phyloP scores from a whole-genome alignment of 2,113 vertebrate species.

The Podarcis raffonei region DNA sequence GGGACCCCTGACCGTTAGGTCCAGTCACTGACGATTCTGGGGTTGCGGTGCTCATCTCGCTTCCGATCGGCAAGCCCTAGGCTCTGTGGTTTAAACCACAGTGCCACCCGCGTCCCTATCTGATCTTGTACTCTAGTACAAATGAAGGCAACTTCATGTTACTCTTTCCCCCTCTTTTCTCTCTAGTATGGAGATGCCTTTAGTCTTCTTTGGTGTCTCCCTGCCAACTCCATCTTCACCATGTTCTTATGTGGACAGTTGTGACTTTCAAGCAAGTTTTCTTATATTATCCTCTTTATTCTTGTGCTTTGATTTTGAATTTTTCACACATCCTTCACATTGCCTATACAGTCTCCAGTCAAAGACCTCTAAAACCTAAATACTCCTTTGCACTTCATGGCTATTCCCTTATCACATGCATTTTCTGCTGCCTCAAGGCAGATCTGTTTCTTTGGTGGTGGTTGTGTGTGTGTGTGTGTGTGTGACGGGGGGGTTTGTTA shows the following conservation, averaged over 20 bases:
- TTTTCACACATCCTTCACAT: conserved; percentile 74
- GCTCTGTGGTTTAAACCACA: no score
- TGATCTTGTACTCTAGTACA: neutral
- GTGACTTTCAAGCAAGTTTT: conserved; percentile 62
- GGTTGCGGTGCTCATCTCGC: no score
- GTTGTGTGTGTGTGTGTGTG: no score
- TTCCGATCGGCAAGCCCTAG: no score
- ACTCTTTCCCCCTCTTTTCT: no score
- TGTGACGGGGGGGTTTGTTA: conserved; percentile 44
- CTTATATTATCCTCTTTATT: conserved; percentile 59
- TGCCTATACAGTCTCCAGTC: conserved; percentile 68
- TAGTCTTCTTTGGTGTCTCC: conserved; percentile 51
- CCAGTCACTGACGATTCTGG: no score
- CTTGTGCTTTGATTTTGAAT: conserved; percentile 64
- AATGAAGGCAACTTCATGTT: neutral
- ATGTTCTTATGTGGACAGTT: conserved; percentile 55
- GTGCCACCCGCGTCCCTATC: neutral
- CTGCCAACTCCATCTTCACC: conserved; percentile 8
- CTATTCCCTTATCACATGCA: conserved; percentile 68
- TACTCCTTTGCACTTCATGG: conserved; percentile 67
- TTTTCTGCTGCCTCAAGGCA: conserved; percentile 73
- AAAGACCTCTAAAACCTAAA: conserved; percentile 68
- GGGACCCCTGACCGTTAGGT: no score
- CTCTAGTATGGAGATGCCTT: conserved; percentile 30
- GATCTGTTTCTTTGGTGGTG: conserved; percentile 62